A percentile compares a stretch with the other conserved stretches of the same genome.
Evolutionary conservation across 2,113 vertebrate species (phyloP).

Genomic region (Hiodon tergisus): DNA sequence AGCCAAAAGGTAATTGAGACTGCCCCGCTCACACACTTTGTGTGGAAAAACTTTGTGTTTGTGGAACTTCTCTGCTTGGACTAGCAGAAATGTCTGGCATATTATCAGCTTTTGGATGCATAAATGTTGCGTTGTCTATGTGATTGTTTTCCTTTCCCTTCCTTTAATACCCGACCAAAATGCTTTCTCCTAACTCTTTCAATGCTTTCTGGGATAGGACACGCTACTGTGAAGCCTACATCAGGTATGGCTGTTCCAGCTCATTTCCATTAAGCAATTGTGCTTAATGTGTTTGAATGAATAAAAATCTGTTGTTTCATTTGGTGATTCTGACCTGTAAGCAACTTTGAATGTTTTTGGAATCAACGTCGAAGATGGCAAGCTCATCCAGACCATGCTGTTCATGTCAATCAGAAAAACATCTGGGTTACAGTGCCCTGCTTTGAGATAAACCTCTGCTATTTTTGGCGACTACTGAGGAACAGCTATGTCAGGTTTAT

Average conservation of each 20-base stretch:
- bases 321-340: too few relatives aligned
- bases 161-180: slow-evolving; percentile 54
- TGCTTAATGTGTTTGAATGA: neutral
- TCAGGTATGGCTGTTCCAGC: slow-evolving; percentile 80
- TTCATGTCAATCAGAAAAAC: too few relatives aligned
- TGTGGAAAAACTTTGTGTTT: slow-evolving; percentile 6
- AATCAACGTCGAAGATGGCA: too few relatives aligned
- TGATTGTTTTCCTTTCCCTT: slow-evolving; percentile 41
- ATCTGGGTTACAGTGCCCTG: too few relatives aligned
- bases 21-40: slow-evolving; percentile 25
- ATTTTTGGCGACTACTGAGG: too few relatives aligned
- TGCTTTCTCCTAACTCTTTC: slow-evolving; percentile 67
- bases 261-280: slow-evolving; percentile 13
- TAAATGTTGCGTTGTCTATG: slow-evolving; percentile 25
- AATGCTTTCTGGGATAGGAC: slow-evolving; percentile 83
- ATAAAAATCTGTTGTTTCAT: too few relatives aligned
- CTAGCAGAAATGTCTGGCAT: neutral
- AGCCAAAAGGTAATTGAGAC: slow-evolving; percentile 79
- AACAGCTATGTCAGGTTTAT: too few relatives aligned
- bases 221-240: slow-evolving; percentile 96
- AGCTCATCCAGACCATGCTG: too few relatives aligned
- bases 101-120: too few relatives aligned
- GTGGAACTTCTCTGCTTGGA: too few relatives aligned
- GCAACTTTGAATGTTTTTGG: too few relatives aligned
- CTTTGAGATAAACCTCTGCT: too few relatives aligned